Conservation (phyloP, 2,113 vertebrate species). For the Psettodes erumei region DNA sequence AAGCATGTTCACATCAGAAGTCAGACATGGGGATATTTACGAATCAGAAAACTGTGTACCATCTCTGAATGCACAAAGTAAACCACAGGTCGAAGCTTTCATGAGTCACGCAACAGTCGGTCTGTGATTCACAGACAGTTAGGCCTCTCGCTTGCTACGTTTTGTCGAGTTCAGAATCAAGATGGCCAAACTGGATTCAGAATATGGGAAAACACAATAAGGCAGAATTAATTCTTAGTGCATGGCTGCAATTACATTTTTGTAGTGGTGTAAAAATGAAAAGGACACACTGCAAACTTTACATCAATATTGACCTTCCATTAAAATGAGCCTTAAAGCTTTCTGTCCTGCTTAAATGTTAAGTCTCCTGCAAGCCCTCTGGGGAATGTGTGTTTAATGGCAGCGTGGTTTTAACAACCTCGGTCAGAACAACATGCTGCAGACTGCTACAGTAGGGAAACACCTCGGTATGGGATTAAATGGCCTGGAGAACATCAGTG, state of each 20-base stretch:
- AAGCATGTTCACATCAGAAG: background rate
- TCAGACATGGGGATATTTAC: background rate
- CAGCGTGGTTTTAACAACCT: constrained; percentile 74
- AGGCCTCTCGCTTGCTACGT: background rate
- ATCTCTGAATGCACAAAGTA: constrained; percentile 3
- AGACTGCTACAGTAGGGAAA: constrained; percentile 60
- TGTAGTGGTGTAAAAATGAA: constrained; percentile 70
- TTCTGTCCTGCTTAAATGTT: constrained; percentile 64
- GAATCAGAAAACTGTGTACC: background rate
- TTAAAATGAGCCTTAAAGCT: constrained; percentile 76
- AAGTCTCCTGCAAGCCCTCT: constrained; percentile 47
- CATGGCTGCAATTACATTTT: constrained; percentile 42
- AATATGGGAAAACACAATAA: constrained; percentile 41
- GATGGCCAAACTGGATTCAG: background rate
- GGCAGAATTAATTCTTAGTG: constrained; percentile 35
- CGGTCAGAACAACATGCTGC: constrained; percentile 78
- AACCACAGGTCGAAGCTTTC: constrained; percentile 3
- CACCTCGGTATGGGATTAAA: constrained; percentile 63
- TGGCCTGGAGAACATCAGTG: constrained; percentile 57
- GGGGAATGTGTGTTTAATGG: constrained; percentile 66
- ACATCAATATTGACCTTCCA: constrained; percentile 81
- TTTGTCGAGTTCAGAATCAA: constrained; percentile 14
- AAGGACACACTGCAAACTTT: constrained; percentile 58
- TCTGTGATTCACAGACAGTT: background rate
- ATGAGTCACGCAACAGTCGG: background rate